Evolutionary conservation across 1,140 invertebrate genomes (phyloP).

Genomic region (Drosophila navojoa): DNA sequence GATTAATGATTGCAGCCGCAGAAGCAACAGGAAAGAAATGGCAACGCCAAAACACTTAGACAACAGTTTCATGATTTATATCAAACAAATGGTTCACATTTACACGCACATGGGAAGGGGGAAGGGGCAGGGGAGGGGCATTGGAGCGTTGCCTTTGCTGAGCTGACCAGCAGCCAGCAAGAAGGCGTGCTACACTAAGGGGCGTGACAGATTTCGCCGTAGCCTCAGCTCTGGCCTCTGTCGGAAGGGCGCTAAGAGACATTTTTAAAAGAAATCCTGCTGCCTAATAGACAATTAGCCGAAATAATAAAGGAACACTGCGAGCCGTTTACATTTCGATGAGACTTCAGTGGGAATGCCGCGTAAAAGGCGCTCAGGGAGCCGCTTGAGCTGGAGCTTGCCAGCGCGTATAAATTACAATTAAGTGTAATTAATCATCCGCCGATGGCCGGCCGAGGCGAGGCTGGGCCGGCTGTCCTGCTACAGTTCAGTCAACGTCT

Average conservation of each 20-base stretch:
- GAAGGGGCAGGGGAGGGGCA: slow-evolving; percentile 4
- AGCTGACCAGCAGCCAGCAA: slow-evolving; percentile 60
- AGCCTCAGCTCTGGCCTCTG: not conserved
- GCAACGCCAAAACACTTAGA: slow-evolving; percentile 31
- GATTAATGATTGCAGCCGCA: slow-evolving; percentile 36
- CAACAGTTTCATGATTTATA: slow-evolving; percentile 64
- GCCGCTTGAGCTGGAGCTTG: slow-evolving; percentile 12
- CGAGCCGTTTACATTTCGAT: slow-evolving; percentile 64
- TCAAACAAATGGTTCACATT: slow-evolving; percentile 37
- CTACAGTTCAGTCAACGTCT: slow-evolving; percentile 8
- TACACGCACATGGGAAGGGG: not conserved
- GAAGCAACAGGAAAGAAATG: slow-evolving; percentile 50
- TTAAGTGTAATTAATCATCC: slow-evolving; percentile 79
- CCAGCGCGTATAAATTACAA: slow-evolving; percentile 72
- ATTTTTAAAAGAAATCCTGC: slow-evolving; percentile 60
- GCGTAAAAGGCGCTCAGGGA: not conserved
- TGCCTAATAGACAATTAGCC: slow-evolving; percentile 74
- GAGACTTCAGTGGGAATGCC: slow-evolving; percentile 57
- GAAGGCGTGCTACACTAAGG: slow-evolving; percentile 20
- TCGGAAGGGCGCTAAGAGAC: slow-evolving; percentile 21
- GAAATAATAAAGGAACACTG: slow-evolving; percentile 42
- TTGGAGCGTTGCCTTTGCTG: slow-evolving; percentile 27
- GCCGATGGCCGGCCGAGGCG: slow-evolving; percentile 1
- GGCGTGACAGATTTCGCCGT: slow-evolving; percentile 17
- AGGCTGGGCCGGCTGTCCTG: no score